Conservation (phyloP, 2,888 invertebrate genomes). For the Isotomurus palustris region DNA sequence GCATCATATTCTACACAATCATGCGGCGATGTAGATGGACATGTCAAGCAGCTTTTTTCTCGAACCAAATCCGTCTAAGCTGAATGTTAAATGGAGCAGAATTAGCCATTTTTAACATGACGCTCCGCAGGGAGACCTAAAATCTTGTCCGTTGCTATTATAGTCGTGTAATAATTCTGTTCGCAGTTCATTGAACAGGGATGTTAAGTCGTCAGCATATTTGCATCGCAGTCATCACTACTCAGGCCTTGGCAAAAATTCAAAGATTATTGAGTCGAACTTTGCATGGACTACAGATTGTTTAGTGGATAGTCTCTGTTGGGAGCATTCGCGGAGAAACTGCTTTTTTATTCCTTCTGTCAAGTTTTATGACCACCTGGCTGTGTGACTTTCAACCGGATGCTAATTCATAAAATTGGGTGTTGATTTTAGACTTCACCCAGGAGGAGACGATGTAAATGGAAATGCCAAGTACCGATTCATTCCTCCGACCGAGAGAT, state of each 20-base stretch:
- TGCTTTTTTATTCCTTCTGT: neutral
- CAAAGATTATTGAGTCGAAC: neutral
- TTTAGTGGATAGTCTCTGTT: too few relatives aligned
- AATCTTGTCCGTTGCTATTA: too few relatives aligned
- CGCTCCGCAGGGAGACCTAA: too few relatives aligned
- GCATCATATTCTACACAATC: too few relatives aligned
- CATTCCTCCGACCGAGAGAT: constrained; percentile 36
- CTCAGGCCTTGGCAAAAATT: neutral
- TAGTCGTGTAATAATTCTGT: too few relatives aligned
- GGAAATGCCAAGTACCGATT: constrained; percentile 45
- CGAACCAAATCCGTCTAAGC: too few relatives aligned
- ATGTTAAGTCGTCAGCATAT: neutral
- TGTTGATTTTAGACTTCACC: constrained; percentile 36
- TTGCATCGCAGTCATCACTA: neutral
- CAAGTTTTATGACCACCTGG: neutral
- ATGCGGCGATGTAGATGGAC: too few relatives aligned
- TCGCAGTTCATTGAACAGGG: neutral
- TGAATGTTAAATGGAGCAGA: too few relatives aligned
- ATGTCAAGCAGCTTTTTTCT: too few relatives aligned
- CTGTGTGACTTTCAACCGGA: neutral
- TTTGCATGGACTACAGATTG: neutral
- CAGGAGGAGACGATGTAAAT: constrained; percentile 43
- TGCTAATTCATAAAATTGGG: neutral
- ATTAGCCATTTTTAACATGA: too few relatives aligned
- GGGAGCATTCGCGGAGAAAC: too few relatives aligned